Base-by-base conservation (phyloP, 2,113 vertebrate genomes). In the Heteronetta atricapilla region DNA sequence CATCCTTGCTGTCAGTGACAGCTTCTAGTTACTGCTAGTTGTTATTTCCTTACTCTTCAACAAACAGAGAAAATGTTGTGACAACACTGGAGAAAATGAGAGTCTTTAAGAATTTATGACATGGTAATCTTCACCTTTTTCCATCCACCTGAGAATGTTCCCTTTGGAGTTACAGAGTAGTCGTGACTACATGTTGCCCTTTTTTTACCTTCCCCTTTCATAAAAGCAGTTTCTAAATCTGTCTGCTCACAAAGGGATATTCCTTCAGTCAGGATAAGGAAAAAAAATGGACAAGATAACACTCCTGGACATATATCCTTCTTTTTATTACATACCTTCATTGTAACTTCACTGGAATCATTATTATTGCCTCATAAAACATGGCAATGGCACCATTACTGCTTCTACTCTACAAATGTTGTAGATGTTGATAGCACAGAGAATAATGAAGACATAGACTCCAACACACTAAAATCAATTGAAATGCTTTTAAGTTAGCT, bases 281-380 rank as follows among this genome's bases (percentile, higher is more conserved):
- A 94, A 94, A 91, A 91, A 94, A 96, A 94, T 81, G 34, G 20
- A 66, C 40, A 34, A 26, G 63, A 95, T 96, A 89, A 84, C 73
- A 81, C 88, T 92, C 52, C 44, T 92, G 68, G 62, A 56, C 18
- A 82, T 93, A 93, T 84, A 88, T 91, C 52, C 60, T 96, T 91
- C 69, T 34, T 77, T 96, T 96, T 94, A 93, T 92, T 93, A 56
- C 34, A 38, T 85, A 21, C 28, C 60, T 90, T 95, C 75, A 55
- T 92, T 93, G 97, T 94, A 80, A 88, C 76, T 86, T 95, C 81
- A 74, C n/a, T 70, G 31, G 23, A 79, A 91, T 91, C 68, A 95
- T 93, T 86, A 92, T 90, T 95, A 96, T 91, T 94, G 78, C 70
- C 66, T 88, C 81, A 91, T 94, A 96, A 97, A 97, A 84, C 56